phyloP scores from a whole-genome alignment of 2,888 invertebrate genomes.

The Lasioglossum marginatum region DNA sequence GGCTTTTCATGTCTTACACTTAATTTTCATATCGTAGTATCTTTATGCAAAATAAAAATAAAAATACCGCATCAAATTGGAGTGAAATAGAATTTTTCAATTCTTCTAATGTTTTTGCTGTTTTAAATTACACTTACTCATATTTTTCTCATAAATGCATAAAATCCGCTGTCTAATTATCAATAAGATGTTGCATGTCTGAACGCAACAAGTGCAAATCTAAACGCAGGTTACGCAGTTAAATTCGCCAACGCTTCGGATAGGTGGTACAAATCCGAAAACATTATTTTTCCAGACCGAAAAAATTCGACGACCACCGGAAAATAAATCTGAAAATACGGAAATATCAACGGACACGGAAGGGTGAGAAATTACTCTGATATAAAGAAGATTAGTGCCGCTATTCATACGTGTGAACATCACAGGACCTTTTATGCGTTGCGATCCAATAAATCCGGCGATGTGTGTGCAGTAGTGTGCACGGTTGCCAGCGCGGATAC shows the following conservation, averaged over 20 bases:
- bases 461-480: not conserved
- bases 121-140: too few species aligned
- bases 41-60: too few species aligned
- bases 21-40: too few species aligned
- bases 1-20: not conserved
- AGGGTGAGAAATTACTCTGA: not conserved
- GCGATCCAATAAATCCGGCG: constrained; percentile 8
- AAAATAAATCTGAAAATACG: not conserved
- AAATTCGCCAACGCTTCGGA: not conserved
- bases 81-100: too few species aligned
- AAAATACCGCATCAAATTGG: too few species aligned
- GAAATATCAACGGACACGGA: not conserved
- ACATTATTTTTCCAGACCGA: not conserved
- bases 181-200: too few species aligned
- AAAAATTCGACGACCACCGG: not conserved
- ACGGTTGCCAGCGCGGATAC: not conserved
- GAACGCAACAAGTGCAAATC: not conserved
- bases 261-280: not conserved
- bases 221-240: not conserved
- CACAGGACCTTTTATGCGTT: too few species aligned
- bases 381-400: constrained; percentile 17
- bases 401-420: constrained; percentile 3
- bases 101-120: too few species aligned
- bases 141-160: too few species aligned
- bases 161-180: too few species aligned